phyloP scores from a whole-genome alignment of 2,888 invertebrate species.

The Plagodis pulveraria region DNA sequence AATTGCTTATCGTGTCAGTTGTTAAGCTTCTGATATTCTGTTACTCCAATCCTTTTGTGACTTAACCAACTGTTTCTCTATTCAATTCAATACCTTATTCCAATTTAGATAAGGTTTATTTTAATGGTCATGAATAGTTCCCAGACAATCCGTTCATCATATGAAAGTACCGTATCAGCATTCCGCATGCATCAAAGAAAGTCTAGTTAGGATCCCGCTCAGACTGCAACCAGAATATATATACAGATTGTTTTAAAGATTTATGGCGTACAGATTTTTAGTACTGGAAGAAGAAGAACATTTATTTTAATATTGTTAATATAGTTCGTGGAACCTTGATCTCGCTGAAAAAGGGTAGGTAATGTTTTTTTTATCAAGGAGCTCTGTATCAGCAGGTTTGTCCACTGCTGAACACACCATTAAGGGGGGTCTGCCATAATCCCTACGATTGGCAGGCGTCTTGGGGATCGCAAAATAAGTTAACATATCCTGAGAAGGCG shows the following conservation, averaged over 20 bases:
- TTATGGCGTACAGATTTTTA: background rate
- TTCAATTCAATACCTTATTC: constrained; percentile 7
- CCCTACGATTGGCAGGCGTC: too few relatives aligned
- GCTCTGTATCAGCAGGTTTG: too few relatives aligned
- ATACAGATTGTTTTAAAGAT: constrained; percentile 12
- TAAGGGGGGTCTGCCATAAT: too few relatives aligned
- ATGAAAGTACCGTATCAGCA: constrained; percentile 38
- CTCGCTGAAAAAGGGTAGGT: too few relatives aligned
- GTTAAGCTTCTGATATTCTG: too few relatives aligned
- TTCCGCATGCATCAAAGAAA: constrained; percentile 45
- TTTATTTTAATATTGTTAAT: background rate
- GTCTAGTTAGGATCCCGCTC: constrained; percentile 20
- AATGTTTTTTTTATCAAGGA: too few relatives aligned
- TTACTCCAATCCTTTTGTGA: too few relatives aligned
- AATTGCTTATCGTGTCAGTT: too few relatives aligned
- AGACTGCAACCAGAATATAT: constrained; percentile 38
- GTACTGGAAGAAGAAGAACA: background rate
- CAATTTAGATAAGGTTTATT: constrained; percentile 5
- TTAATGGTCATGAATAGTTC: constrained; percentile 4
- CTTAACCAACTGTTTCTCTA: background rate
- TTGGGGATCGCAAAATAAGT: too few relatives aligned
- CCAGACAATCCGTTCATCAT: constrained; percentile 18
- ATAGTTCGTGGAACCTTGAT: too few relatives aligned
- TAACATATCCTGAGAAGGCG: too few relatives aligned
- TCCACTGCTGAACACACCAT: too few relatives aligned